Evolutionary conservation across 2,797 vertebrate genomes (phyloP), one percentile per base, ranked within the genome.

Genomic region (Protonibea diacanthus): DNA sequence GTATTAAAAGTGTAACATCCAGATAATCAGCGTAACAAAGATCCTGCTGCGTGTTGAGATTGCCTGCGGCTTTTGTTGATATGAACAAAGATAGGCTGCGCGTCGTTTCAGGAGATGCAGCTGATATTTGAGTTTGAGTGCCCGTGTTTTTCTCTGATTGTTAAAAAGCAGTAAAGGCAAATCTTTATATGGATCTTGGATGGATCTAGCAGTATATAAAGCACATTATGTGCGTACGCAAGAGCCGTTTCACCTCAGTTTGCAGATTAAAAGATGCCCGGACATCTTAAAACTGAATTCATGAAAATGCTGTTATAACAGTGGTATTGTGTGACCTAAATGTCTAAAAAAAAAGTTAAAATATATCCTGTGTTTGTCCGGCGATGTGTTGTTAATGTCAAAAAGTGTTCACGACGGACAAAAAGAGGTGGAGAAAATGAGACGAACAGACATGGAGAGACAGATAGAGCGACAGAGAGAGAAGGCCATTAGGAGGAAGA

Each of bases 11-110:
- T 71, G 73, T 71, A 74, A 76, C 65, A 80, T 70, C 6, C 76
- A 59, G 23, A 75, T 78, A 83, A 87, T 81, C 60, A 68, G 81
- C 40, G 17, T 60, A 49, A 70, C 87, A 6, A 58, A 78, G 61
- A 69, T 44, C 42, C 56, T 45, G 51, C 85, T 78, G 76, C 6
- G 52, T 7, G 0, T 4, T 2, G 9, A 69, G 49, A 76, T 42
- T 7, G 80, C 90, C 81, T 0, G 7, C 29, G 71, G 88, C 83
- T 53, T 76, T 9, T 63, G 64, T 71, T 63, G 85, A 83, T 88
- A 9, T 44, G 70, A 85, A 58, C 74, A 68, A 17, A 81, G 89
- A 90, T 92, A 85, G 55, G 49, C 78, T 0, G 7, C 57, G 33
- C 40, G 17, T 58, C 10, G 13, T 58, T 74, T 33, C 2, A 42